phyloP scores from a whole-genome alignment of 30 jellyfish, hydroid and myxozoan genomes.

The Hydractinia echinata region DNA sequence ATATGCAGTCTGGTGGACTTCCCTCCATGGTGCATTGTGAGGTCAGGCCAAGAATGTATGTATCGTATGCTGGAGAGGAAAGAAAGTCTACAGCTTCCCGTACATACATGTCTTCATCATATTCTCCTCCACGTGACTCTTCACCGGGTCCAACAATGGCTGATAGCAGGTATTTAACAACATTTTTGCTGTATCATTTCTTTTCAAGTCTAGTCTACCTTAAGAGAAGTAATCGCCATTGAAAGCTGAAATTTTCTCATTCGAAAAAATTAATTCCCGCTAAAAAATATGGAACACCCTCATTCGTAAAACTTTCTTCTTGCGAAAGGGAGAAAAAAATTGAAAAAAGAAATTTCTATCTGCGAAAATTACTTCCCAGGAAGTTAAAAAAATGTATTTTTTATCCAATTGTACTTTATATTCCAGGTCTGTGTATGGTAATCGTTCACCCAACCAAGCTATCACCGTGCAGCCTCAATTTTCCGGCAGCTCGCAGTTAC shows the following conservation, averaged over 20 bases:
- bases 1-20: neutral
- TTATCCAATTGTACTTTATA: neutral
- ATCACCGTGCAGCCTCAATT: neutral
- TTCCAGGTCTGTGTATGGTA: neutral
- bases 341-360: no score
- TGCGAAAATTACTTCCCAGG: no score
- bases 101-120: neutral
- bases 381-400: neutral
- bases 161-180: neutral
- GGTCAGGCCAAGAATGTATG: neutral
- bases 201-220: no score
- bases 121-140: neutral
- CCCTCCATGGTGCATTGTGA: conserved; percentile 12
- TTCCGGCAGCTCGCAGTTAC: neutral
- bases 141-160: conserved; percentile 14
- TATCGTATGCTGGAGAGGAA: neutral
- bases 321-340: no score
- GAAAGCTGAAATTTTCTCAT: no score
- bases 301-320: no score
- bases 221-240: no score
- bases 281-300: no score
- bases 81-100: neutral
- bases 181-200: no score
- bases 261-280: no score
- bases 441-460: conserved; percentile 2